Conservation (phyloP, 2,113 vertebrate species). For the Brachypodius melanocephalos region DNA sequence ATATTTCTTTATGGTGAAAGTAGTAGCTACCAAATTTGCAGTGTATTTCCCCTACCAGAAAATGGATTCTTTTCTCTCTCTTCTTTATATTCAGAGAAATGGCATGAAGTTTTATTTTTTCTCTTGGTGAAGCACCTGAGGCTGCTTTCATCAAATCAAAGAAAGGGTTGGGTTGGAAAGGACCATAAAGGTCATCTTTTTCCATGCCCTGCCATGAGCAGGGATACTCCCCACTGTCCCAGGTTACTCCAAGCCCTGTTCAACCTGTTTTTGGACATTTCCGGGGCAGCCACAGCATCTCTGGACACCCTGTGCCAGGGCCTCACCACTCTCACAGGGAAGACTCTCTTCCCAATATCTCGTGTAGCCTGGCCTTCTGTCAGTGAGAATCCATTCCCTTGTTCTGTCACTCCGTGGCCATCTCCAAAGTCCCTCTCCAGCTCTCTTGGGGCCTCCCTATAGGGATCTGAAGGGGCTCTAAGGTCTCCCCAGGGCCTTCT, state of each 20-base stretch:
- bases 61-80: not conserved
- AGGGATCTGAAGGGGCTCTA: not conserved
- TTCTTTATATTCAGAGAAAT: not conserved
- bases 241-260: accelerated
- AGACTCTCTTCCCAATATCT: not conserved
- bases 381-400: not conserved
- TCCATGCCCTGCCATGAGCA: not conserved
- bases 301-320: not conserved
- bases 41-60: not conserved
- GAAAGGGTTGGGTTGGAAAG: not conserved
- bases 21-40: not conserved
- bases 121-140: not conserved
- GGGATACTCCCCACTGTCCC: not conserved
- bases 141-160: not conserved
- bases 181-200: not conserved
- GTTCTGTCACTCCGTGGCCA: not conserved
- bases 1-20: not conserved
- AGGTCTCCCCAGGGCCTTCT: not conserved
- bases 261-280: accelerated
- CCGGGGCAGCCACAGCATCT: not conserved
- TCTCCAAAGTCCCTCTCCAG: not conserved
- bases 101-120: not conserved
- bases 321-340: accelerated
- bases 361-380: accelerated
- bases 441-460: not conserved